Evolutionary conservation across 2,888 invertebrate genomes (phyloP), one percentile per base, ranked within the genome.

Genomic region (Falcaria lacertinaria): DNA sequence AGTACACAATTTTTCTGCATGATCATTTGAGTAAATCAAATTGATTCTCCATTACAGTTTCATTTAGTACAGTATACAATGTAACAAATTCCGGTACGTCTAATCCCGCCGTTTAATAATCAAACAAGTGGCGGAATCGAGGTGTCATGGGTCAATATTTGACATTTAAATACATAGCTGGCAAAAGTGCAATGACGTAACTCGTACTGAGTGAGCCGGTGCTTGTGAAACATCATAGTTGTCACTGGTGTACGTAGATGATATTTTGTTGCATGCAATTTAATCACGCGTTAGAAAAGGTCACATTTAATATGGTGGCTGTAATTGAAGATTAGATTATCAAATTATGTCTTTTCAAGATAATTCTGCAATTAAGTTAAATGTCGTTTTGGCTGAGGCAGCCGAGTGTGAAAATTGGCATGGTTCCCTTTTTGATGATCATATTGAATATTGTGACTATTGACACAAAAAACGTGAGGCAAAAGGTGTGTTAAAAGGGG

Each of bases 141-240:
- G 68, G 52, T 74, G 77, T 75, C 80, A 75, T 69, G 70, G 86
- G 87, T 88, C 84, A 87, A 74, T 74, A 76, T 85, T 80, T 86
- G 85, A 76, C 86, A 87, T 88, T 89, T 85, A 65, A 70, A 66
- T 19, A 19, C 19, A 19, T 58, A 57, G 58, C 63, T 49, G 58
- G 64, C 62, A 66, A 63, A 69, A 70, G 67, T 69, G 48, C 60
- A 65, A 71, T 84, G 77, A 80, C 60, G 73, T 78, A 80, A 82
- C 56, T n/a, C 28, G 34, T 57, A 54, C 60, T 55, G 48, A 48
- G 60, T 59, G 50, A 63, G 50, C 50, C 50, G 38, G 51, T 44
- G 57, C 54, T 81, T 80, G 65, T 75, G 69, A 79, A 82, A 83
- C 62, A 55, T 57, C 55, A 56, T 41, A 71, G 66, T 74, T 76